Conservation (phyloP, 2,888 invertebrate genomes). For the Ophion ventricosus region DNA sequence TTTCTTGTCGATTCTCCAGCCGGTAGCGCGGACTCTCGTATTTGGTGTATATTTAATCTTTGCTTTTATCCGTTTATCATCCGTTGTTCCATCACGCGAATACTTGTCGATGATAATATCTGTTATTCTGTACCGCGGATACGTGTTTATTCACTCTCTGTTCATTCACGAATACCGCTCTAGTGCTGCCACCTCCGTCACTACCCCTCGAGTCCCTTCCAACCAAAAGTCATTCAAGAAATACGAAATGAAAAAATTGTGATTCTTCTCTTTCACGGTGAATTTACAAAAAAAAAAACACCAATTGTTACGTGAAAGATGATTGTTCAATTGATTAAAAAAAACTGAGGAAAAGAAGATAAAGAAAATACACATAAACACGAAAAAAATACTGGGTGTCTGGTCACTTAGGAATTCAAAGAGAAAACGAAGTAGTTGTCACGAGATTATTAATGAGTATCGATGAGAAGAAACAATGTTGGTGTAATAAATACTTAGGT, state of each 20-base stretch:
- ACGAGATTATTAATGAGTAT: slow-evolving; percentile 32
- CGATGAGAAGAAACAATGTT: background rate
- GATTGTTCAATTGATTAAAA: slow-evolving; percentile 43
- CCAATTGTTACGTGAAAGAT: slow-evolving; percentile 55
- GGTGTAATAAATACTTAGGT: background rate
- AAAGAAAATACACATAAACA: slow-evolving; percentile 24
- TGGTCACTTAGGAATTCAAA: slow-evolving; percentile 38
- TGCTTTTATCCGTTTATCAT: slow-evolving; percentile 63
- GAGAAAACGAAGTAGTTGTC: slow-evolving; percentile 16
- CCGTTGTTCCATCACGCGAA: slow-evolving; percentile 20
- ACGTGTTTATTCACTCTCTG: slow-evolving; percentile 47
- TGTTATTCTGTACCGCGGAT: slow-evolving; percentile 34
- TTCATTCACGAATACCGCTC: slow-evolving; percentile 35
- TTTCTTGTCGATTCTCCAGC: slow-evolving; percentile 56
- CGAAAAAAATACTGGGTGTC: slow-evolving; percentile 37
- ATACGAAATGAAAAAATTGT: slow-evolving; percentile 34
- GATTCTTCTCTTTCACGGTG: slow-evolving; percentile 53
- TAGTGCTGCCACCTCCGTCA: slow-evolving; percentile 49
- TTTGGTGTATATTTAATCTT: slow-evolving; percentile 38
- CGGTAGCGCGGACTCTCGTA: slow-evolving; percentile 20
- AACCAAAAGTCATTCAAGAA: background rate
- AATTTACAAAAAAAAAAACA: slow-evolving; percentile 45
- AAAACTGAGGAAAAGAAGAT: background rate
- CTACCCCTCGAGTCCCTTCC: slow-evolving; percentile 11
- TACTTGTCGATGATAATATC: slow-evolving; percentile 35